Percentiles rank a stretch among this genome's conserved stretches.
These are phyloP conservation scores for Ophioderma brevispina DNA, from an alignment of 35 echinoderm and acorn worm species.

Conservation along the genomic window DNA sequence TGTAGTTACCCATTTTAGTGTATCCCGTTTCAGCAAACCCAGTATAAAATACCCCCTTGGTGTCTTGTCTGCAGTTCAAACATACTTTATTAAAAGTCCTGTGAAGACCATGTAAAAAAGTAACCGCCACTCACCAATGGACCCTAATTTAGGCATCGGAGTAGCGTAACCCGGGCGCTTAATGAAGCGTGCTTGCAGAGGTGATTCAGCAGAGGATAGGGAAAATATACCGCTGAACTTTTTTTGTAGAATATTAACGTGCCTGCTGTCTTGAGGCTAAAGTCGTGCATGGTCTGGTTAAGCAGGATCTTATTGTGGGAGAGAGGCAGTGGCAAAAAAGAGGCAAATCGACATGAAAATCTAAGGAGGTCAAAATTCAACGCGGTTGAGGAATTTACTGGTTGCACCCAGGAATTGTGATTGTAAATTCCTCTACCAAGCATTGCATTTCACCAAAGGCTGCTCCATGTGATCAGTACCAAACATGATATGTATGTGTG, in stretches of 20 bases:
- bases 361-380: too few species aligned
- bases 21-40: too few species aligned
- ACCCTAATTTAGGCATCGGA: neutral
- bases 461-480: too few species aligned
- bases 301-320: neutral
- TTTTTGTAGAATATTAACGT: neutral
- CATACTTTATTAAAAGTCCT: neutral
- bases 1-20: too few species aligned
- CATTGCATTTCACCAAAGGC: too few species aligned
- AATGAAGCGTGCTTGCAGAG: neutral
- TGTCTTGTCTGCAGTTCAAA: neutral
- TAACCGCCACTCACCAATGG: neutral
- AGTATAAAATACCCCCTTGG: neutral
- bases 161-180: neutral
- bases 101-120: slow-evolving; percentile 3
- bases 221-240: neutral
- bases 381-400: too few species aligned
- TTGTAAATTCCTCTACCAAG: too few species aligned
- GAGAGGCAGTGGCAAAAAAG: neutral
- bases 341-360: neutral
- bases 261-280: neutral
- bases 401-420: too few species aligned
- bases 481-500: too few species aligned
- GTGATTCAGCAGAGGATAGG: neutral
- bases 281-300: neutral